Evolutionary conservation across 2,888 invertebrate genomes (phyloP), one percentile per base, ranked within the genome.

Genomic region (Athrips mouffetella): DNA sequence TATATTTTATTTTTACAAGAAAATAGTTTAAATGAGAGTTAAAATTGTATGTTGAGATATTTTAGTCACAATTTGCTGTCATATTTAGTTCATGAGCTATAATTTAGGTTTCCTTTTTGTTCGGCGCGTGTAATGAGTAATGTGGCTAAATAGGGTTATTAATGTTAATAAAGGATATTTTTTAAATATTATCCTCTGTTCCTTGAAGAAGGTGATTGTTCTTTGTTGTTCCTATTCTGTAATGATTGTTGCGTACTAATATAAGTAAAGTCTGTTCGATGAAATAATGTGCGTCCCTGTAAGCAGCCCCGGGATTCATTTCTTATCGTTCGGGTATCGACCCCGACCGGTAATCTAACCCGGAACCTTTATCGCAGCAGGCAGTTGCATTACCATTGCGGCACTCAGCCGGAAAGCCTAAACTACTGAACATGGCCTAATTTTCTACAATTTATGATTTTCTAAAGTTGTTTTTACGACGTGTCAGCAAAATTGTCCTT

Each of bases 131-230:
- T 49, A 37, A 44, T 44, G 37, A 37, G 40, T 44, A 33, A 47
- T 35, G 37, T 35, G 18, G 15, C 20, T 49, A 46, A 49, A 46
- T 30, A 46, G 20, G 46, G 41, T 41, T 25, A 50, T 50, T 50
- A 50, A 44, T 46, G 20, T 47, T 40, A 40, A 47, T 27, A 31
- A 11, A 20, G 15, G 15, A 20, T 30, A 30, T 42, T 47, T 49
- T 50, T 42, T n/a, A 37, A 50, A 50, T 50, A n/a, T n/a, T n/a
- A 35, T 44, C 20, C 31, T 50, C 5, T 49, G n/a, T 50, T 37
- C 47, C 11, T 8, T 13, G 47, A 44, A 50, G 33, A 42, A 27
- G 31, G 13, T 15, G 16, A 39, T 44, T 44, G 35, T 25, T 20
- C 27, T 30, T 49, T 10, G 30, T 40, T 40, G 45, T 33, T 29